These are phyloP conservation scores for Galeopterus variegatus DNA, from an alignment of 2,113 vertebrate species.

Conservation along the genomic window DNA sequence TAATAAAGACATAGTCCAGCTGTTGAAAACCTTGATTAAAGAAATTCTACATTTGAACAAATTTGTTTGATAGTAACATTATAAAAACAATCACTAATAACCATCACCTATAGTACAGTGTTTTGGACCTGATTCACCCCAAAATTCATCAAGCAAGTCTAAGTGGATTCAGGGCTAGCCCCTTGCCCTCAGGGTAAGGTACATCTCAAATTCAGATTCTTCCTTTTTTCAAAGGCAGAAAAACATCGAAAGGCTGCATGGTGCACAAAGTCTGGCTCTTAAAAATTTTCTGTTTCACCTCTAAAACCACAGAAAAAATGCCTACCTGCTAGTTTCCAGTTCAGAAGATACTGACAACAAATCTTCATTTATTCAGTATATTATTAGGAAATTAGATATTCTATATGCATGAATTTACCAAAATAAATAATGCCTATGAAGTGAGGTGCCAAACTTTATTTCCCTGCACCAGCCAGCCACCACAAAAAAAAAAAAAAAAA, in stretches of 20 bases:
- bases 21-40: conserved; percentile 43
- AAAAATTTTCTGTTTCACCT: not conserved
- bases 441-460: not conserved
- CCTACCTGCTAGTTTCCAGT: not conserved
- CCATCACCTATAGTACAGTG: not conserved
- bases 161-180: not conserved
- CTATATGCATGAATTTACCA: not conserved
- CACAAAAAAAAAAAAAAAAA: conserved; percentile 21
- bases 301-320: not conserved
- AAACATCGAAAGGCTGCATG: not conserved
- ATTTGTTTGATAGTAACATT: not conserved
- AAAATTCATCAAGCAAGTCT: conserved; percentile 21
- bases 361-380: conserved; percentile 46
- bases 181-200: not conserved
- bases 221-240: conserved; percentile 54
- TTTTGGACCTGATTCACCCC: not conserved
- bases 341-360: not conserved
- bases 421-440: conserved; percentile 34
- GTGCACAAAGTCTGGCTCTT: not conserved
- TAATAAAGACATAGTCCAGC: not conserved
- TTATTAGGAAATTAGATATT: conserved; percentile 23
- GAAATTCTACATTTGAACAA: conserved; percentile 34
- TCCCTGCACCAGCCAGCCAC: no score
- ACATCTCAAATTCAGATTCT: conserved; percentile 30
- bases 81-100: conserved; percentile 59